Evolutionary conservation across 1,140 invertebrate genomes (phyloP), one percentile per base, ranked within the genome.

Genomic region (Portunus trituberculatus): DNA sequence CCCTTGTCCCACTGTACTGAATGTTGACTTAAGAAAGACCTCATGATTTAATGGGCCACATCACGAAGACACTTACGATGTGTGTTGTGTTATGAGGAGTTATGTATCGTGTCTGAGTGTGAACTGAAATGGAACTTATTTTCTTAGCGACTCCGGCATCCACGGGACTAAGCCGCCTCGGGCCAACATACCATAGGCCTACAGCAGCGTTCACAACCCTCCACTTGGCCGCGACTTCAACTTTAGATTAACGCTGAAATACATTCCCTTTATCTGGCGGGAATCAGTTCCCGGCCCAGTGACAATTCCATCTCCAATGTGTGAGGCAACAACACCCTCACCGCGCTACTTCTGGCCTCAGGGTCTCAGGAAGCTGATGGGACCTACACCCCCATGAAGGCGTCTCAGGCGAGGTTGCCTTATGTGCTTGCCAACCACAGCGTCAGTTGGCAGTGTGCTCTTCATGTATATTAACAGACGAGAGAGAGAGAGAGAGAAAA

Each of bases 141-240:
- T 45, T 91, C 59, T 67, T 86, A 32, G 84, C 29, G 16, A 86
- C 84, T 29, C n/a, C 28, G 92, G 92, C 92, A 93, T 88, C 82
- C 67, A 31, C 39, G n/a, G 82, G 6, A n/a, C 83, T 59, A 32
- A 52, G 45, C 31, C 32, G 39, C 82, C 39, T 83, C 16, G 91
- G 91, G 91, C 91, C 91, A 76, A 29, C 76, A 86, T 86, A 86
- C 83, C 84, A 45, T 93, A 93, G 92, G 92, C 92, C 92, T 93
- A 93, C 84, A 59, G 32, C 39, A 14, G n/a, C 84, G 92, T 93
- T 86, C 84, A 46, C 28, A 93, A 88, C 92, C 7, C 48, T 31
- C n/a, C 92, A 82, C 46, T 82, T 88, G 92, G 92, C 92, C 46
- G 28, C 39, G 92, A 88, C 92, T 86, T 93, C 92, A 87, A 59